phyloP scores from a whole-genome alignment of 1,140 invertebrate genomes.

The Diabrotica virgifera region DNA sequence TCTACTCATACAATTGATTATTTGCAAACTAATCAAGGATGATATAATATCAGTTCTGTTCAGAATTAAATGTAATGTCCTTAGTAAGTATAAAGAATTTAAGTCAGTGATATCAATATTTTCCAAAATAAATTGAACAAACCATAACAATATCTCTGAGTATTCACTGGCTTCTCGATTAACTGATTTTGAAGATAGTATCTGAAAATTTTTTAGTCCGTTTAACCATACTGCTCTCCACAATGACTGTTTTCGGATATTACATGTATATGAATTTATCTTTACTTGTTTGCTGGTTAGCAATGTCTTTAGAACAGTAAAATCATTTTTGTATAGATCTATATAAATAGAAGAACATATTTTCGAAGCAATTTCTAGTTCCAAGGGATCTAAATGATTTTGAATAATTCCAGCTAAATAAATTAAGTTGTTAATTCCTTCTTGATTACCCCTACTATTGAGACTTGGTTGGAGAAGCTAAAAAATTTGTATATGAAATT shows the following conservation, averaged over 20 bases:
- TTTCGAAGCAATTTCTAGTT: constrained; percentile 13
- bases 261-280: too few relatives aligned
- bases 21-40: neutral
- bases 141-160: neutral
- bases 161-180: neutral
- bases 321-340: constrained; percentile 5
- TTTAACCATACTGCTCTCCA: too few relatives aligned
- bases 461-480: too few relatives aligned
- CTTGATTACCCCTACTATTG: neutral
- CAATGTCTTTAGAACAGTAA: neutral
- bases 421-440: constrained; percentile 11
- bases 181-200: too few relatives aligned
- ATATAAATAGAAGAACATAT: neutral
- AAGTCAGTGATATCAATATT: constrained; percentile 7
- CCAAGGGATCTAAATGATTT: constrained; percentile 4
- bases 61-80: constrained; percentile 5
- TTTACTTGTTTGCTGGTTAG: too few relatives aligned
- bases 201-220: too few relatives aligned
- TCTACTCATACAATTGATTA: constrained; percentile 18
- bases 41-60: constrained; percentile 6
- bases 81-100: constrained; percentile 6
- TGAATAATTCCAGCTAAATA: constrained; percentile 12
- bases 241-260: too few relatives aligned
- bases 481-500: too few relatives aligned
- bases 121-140: constrained; percentile 9